Evolutionary conservation across 2,888 invertebrate species (phyloP), one percentile per base, ranked within the genome.

Genomic region (Phyllotreta cruciferae): DNA sequence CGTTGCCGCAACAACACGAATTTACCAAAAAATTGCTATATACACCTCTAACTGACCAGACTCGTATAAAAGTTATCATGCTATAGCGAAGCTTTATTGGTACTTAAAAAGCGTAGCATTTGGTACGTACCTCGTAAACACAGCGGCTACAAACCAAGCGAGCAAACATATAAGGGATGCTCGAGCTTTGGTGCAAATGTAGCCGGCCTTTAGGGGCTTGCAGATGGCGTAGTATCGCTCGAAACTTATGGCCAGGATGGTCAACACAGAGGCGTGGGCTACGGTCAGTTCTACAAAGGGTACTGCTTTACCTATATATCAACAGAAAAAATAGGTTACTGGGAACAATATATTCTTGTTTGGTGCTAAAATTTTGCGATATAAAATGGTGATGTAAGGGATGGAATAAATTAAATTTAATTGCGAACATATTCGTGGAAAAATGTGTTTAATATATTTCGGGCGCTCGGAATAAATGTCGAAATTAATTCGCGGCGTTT

Each of bases 221-320:
- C 96, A 96, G 78, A 96, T 95, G 69, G 96, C 96, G 80, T 87
- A 86, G 79, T 87, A 88, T 61, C 92, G 86, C 81, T 96, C 96
- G 80, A 96, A 93, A 77, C 94, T 94, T 81, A 96, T 96, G 63
- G 95, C 96, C 75, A 96, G 82, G 75, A 96, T 96, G 39, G 96
- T 96, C 57, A 96, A 84, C 1, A 95, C 94, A 39, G 95, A 95
- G 34, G 95, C 94, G 79, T 95, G 94, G 1, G 94, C 94, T 14
- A 96, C 94, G 0, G 94, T 92, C 77, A 95, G 83, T 82, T 96
- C 96, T 65, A 96, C 90, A 79, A 95, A 95, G 0, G 96, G 95
- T 3, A 96, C 94, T 14, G 93, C 90, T 79, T 94, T 92, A 84
- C 96, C 96, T 96, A 24, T 24, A 4, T n/a, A n/a, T n/a, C n/a